Conservation (phyloP, 2,113 vertebrate species). For the Sphaerodactylus townsendi region DNA sequence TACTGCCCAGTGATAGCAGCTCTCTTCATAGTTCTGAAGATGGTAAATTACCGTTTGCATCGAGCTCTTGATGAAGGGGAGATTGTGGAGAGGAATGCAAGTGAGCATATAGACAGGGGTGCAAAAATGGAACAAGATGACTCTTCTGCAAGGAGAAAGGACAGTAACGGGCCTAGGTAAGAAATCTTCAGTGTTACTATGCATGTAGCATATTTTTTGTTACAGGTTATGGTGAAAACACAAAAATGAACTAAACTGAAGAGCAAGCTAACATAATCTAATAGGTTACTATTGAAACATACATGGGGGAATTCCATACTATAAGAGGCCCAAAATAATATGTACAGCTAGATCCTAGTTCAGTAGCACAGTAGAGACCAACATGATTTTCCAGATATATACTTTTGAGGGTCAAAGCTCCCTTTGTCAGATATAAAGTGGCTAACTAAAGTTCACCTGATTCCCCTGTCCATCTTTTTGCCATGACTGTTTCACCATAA, state of each 20-base stretch:
- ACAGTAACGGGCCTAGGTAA: constrained; percentile 96
- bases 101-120: constrained; percentile 78
- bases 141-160: constrained; percentile 83
- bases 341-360: background rate
- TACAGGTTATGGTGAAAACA: background rate
- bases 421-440: too few relatives aligned
- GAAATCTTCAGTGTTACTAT: constrained; percentile 33
- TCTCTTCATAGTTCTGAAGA: constrained; percentile 95
- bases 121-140: constrained; percentile 80
- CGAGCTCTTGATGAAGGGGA: constrained; percentile 96
- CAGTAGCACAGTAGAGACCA: background rate
- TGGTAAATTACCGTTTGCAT: constrained; percentile 95
- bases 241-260: background rate
- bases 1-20: constrained; percentile 95
- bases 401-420: too few relatives aligned
- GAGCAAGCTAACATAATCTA: background rate
- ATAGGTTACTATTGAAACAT: background rate
- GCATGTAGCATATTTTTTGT: background rate
- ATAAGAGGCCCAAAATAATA: background rate
- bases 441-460: too few relatives aligned
- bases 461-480: background rate
- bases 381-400: too few relatives aligned
- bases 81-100: constrained; percentile 88
- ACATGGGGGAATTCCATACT: background rate
- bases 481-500: background rate